Base-by-base conservation (phyloP, 1,140 invertebrate genomes). In the Hylaeus volcanicus region DNA sequence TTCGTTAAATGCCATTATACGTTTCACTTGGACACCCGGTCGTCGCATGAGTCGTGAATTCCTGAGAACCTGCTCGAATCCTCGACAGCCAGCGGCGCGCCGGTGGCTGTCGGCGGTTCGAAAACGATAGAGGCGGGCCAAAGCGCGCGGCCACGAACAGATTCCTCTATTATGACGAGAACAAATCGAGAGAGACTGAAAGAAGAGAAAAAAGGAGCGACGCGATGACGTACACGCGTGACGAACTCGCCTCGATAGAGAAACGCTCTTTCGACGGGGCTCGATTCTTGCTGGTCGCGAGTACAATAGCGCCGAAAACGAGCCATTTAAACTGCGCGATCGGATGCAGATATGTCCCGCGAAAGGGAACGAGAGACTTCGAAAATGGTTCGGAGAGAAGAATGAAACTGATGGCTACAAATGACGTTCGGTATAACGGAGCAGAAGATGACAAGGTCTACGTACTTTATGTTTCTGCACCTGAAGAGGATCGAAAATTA, bases 1-100 rank as follows among this genome's bases (percentile, higher is more conserved):
- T 87, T 87, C 88, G 89, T 89, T 91, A 91, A 92, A 92, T 91
- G 87, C 89, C 90, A 92, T 93, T 92, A 92, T 92, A 91, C 85
- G 88, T 92, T 92, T 91, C 90, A 92, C 87, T 90, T 87, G 86
- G 83, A 89, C 90, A 89, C 88, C 88, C 88, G 87, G 71, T 88
- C 88, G 82, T 83, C 89, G 89, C 89, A 90, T 92, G 89, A 92
- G 90, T 91, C 86, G 90, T 91, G 86, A 90, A 93, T 92, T 93
- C 92, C 89, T 84, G 74, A 89, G 90, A 92, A 91, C 89, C 89
- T 90, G 90, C 87, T 88, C 75, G 81, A 76, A 48, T 79, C 60
- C 70, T 53, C 5, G 56, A 79, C 41, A 53, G 68, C 37, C 77
- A 74, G 66, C 71, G 48, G 74, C 66, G 68, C 65, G 51, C 48